Conservation (phyloP, 2,888 invertebrate species). For the Hirtodrosophila trivittata region DNA sequence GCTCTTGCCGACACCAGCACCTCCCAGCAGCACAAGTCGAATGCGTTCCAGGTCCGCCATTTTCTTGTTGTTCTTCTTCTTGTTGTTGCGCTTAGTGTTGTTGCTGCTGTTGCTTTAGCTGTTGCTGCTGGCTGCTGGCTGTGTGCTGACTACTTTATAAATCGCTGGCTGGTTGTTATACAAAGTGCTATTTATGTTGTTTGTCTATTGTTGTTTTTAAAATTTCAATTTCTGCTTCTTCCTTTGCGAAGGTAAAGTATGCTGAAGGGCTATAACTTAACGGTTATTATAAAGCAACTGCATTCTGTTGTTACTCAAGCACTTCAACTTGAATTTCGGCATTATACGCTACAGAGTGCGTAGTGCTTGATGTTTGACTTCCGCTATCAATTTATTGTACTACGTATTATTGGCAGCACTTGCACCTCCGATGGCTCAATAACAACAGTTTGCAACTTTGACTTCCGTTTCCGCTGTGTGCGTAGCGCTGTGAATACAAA, state of each 20-base stretch:
- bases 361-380: conserved; percentile 35
- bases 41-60: conserved; percentile 92
- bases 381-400: conserved; percentile 44
- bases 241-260: neutral
- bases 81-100: conserved; percentile 16
- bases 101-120: conserved; percentile 16
- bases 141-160: conserved; percentile 35
- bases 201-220: conserved; percentile 34
- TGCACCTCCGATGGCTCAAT: conserved; percentile 30
- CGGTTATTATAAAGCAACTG: conserved; percentile 27
- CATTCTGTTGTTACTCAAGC: conserved; percentile 29
- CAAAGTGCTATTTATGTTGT: conserved; percentile 12
- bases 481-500: conserved; percentile 39
- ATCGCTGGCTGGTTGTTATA: conserved; percentile 44
- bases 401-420: conserved; percentile 48
- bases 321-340: conserved; percentile 57
- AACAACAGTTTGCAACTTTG: conserved; percentile 46
- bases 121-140: conserved; percentile 2
- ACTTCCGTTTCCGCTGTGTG: conserved; percentile 57
- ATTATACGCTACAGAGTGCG: conserved; percentile 34
- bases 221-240: conserved; percentile 17
- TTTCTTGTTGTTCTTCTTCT: conserved; percentile 29
- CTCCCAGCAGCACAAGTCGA: conserved; percentile 92
- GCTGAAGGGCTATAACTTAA: conserved; percentile 17
- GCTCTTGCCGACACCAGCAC: conserved; percentile 93